Evolutionary conservation across 2,113 vertebrate species (phyloP), one percentile per base, ranked within the genome.

Genomic region (Porphyrio hochstetteri): DNA sequence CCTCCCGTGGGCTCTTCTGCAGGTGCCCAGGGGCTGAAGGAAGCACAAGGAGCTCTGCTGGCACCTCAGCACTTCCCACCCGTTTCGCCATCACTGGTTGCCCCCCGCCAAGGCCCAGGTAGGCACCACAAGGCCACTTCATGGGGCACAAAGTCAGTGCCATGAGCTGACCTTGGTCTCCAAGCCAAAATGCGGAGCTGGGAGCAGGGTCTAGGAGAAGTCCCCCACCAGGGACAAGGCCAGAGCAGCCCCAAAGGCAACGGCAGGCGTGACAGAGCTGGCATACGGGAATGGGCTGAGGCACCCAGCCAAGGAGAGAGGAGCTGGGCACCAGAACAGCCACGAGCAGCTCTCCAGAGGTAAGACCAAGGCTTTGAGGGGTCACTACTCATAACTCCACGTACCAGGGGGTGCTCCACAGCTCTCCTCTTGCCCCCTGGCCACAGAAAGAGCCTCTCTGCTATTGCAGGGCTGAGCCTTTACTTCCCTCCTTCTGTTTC

Each of bases 181-280:
- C 35, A 29, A 86, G 50, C 36, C 70, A 27, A 55, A 65, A 48
- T 64, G 44, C 13, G 44, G 65, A 63, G 36, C 14, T 79, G 53
- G 76, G 27, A 38, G 2, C 0, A 0, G 68, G 35, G 59, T 55
- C 60, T n/a, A 33, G 81, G 13, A 86, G 70, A 67, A 48, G 9
- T 8, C 31, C 24, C 29, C 40, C 27, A 72, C 3, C 8, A 8
- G 52, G 52, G 52, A 31, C 25, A 20, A 0, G 0, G 35, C 12
- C 38, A 11, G 68, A 65, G 68, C 56, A 76, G 67, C 29, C 48
- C 6, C 52, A 8, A 42, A 6, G n/a, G 33, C 74, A 78, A 25
- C 27, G 3, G 13, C 2, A 19, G 29, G 4, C 33, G 53, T 23
- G 53, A 19, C 1, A 18, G 63, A 52, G 28, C 2, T 40, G 78